phyloP scores from a whole-genome alignment of 2,888 invertebrate genomes.

The Euproctis similis region DNA sequence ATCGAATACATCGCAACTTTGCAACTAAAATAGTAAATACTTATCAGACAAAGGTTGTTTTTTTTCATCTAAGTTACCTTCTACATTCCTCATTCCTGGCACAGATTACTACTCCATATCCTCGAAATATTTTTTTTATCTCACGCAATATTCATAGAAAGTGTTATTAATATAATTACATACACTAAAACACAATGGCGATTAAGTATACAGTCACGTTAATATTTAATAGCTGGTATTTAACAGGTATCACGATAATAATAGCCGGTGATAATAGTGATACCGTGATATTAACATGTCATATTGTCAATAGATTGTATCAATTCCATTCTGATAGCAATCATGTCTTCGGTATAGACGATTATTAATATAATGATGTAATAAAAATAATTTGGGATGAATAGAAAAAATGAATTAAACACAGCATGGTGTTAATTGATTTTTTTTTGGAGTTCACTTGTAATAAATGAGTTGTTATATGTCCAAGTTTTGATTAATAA shows the following conservation, averaged over 20 bases:
- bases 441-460: constrained; percentile 2
- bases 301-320: constrained; percentile 4
- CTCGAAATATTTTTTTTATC: too few relatives aligned
- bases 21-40: too few relatives aligned
- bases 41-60: too few relatives aligned
- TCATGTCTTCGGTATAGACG: constrained; percentile 1
- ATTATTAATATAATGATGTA: constrained; percentile 2
- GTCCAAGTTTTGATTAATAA: too few relatives aligned
- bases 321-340: not conserved
- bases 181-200: constrained; percentile 12
- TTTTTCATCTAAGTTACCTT: too few relatives aligned
- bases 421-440: constrained; percentile 6
- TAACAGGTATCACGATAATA: too few relatives aligned
- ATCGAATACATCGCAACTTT: too few relatives aligned
- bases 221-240: too few relatives aligned
- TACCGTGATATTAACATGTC: constrained; percentile 5
- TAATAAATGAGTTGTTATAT: too few relatives aligned
- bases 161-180: constrained; percentile 19
- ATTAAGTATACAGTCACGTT: constrained; percentile 14
- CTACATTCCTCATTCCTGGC: too few relatives aligned
- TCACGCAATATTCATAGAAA: constrained; percentile 11
- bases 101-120: too few relatives aligned
- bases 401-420: constrained; percentile 2
- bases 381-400: constrained; percentile 4
- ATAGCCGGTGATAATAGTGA: constrained; percentile 3